Evolutionary conservation across 2,113 vertebrate species (phyloP), one percentile per base, ranked within the genome.

Genomic region (Lasiurus borealis): DNA sequence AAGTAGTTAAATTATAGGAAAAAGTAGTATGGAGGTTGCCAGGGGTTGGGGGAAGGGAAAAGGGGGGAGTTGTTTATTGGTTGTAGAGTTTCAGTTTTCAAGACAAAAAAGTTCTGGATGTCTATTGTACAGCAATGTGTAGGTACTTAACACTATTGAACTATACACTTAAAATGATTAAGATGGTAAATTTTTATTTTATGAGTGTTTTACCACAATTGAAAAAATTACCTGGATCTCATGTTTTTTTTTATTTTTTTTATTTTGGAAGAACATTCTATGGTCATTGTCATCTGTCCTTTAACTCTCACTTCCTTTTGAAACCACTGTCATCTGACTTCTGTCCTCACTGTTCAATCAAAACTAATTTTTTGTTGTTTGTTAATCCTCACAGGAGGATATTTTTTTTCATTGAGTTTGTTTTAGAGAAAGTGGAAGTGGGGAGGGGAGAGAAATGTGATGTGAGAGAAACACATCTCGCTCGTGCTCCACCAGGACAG

Each of bases 41-140:
- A 80, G 48, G 14, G 72, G 25, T 59, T 78, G 34, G 48, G 15
- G 44, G 57, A 16, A 15, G 25, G 27, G 44, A 7, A 16, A 71
- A 85, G 52, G n/a, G 50, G 36, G 57, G n/a, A 81, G 23, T 57
- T 57, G 15, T 46, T 91, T 40, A 83, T 52, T 8, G 21, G 62
- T 54, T 86, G 31, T 21, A 75, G 68, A 64, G 0, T 88, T 93
- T 91, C 50, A 57, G 19, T 68, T 95, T 90, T 91, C 6, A 88
- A 66, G 15, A 77, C 5, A 16, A 85, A 57, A 85, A 64, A 9
- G 25, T 88, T 78, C 62, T 81, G 50, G 40, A 88, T 36, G 75
- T 54, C 21, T 36, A 34, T 25, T 19, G n/a, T 19, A 84, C 46
- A 66, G 82, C 57, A 57, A n/a, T 34, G 5, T 54, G 44, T 69